A percentile compares a stretch with the other conserved stretches of the same genome.
Evolutionary conservation across 2,888 invertebrate species (phyloP).

Genomic region (Siphonodentalium dalli): DNA sequence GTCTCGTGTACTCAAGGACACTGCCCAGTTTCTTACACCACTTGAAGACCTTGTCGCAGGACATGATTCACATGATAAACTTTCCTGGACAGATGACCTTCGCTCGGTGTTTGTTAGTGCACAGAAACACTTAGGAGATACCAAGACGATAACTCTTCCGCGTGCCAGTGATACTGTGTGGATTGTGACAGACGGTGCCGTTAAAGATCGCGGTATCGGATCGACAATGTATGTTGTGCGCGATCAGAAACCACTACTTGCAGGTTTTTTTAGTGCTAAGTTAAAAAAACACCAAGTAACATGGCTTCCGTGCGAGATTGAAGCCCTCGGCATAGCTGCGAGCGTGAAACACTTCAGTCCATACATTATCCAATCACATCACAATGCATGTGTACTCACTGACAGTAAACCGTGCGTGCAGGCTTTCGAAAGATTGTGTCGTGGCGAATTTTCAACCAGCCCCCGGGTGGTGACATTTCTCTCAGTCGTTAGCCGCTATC

Average conservation of each 20-base stretch:
- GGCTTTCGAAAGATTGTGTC: slow-evolving; percentile 18
- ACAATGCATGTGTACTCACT: slow-evolving; percentile 12
- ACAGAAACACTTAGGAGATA: not conserved
- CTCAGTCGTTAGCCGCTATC: slow-evolving; percentile 23
- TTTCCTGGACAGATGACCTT: slow-evolving; percentile 5
- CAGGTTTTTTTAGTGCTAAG: slow-evolving; percentile 16
- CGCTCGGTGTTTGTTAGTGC: not conserved
- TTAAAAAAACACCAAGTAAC: slow-evolving; percentile 9
- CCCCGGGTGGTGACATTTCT: slow-evolving; percentile 21
- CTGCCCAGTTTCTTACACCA: not conserved
- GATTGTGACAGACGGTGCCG: slow-evolving; percentile 9
- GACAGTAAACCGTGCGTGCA: slow-evolving; percentile 27
- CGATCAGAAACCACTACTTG: slow-evolving; percentile 3
- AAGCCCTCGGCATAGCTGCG: slow-evolving; percentile 15
- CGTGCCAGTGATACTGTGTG: slow-evolving; percentile 1
- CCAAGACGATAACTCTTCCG: not conserved
- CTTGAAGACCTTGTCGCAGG: slow-evolving; percentile 9
- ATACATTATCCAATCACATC: slow-evolving; percentile 11
- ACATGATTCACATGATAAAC: not conserved
- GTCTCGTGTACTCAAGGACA: not conserved
- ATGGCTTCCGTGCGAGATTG: slow-evolving; percentile 25
- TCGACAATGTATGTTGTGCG: slow-evolving; percentile 13
- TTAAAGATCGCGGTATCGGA: slow-evolving; percentile 9
- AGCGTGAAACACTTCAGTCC: slow-evolving; percentile 22
- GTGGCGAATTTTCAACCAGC: slow-evolving; percentile 27